A percentile compares a stretch with the other conserved stretches of the same genome.
phyloP scores from a whole-genome alignment of 2,888 invertebrate genomes.

The Drosophila suboccidentalis region DNA sequence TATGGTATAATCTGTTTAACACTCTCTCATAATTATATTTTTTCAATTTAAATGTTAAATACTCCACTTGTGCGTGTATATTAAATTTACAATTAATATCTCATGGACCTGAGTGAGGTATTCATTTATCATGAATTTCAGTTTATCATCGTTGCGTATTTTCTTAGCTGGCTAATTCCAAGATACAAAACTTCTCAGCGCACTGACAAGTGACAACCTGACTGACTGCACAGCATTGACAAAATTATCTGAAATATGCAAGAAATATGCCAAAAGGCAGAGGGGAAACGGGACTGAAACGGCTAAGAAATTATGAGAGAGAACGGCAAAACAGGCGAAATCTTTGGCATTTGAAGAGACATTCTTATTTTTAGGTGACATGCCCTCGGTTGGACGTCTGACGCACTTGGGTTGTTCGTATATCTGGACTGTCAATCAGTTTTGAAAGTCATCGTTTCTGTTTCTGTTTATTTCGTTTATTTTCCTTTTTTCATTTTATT shows the following conservation, averaged over 20 bases:
- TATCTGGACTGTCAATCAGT: conserved; percentile 84
- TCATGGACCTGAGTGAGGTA: conserved; percentile 9
- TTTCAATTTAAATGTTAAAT: background rate
- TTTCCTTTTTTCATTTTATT: conserved; percentile 18
- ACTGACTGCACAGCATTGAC: conserved; percentile 85
- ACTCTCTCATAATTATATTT: background rate
- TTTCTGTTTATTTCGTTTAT: conserved; percentile 36
- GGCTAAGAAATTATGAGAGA: conserved; percentile 45
- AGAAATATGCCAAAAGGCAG: conserved; percentile 65
- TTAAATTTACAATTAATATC: conserved; percentile 16
- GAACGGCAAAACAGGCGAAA: conserved; percentile 52
- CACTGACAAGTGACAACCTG: conserved; percentile 82
- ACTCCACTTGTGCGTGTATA: background rate
- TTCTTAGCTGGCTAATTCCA: conserved; percentile 76
- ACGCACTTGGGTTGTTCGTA: conserved; percentile 56
- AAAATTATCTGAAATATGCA: conserved; percentile 85
- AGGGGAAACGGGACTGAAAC: conserved; percentile 7
- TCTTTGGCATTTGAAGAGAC: conserved; percentile 79
- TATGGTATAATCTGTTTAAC: too few relatives aligned
- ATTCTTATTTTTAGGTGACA: conserved; percentile 85
- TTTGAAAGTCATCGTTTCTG: conserved; percentile 75
- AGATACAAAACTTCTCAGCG: conserved; percentile 68
- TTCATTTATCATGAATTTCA: conserved; percentile 51
- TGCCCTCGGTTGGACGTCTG: conserved; percentile 83
- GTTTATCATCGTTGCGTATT: conserved; percentile 46